These are phyloP conservation scores for Tillus elongatus DNA, from an alignment of 2,888 invertebrate species.

Conservation along the genomic window DNA sequence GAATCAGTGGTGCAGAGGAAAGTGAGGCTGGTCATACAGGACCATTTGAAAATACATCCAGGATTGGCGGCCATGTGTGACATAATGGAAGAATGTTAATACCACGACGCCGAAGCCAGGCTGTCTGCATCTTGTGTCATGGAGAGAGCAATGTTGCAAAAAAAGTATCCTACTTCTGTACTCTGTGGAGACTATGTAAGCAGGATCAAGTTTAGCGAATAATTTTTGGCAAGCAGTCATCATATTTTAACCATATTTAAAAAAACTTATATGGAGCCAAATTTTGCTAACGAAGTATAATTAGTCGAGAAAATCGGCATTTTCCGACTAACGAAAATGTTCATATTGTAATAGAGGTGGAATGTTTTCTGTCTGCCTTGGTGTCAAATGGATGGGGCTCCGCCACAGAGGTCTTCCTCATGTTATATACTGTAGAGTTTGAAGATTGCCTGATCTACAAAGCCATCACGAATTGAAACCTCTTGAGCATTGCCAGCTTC, in stretches of 20 bases:
- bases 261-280: too few relatives aligned
- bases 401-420: constrained; percentile 95
- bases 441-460: constrained; percentile 97
- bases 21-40: constrained; percentile 72
- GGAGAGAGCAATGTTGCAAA: constrained; percentile 59
- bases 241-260: too few relatives aligned
- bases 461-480: constrained; percentile 95
- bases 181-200: too few relatives aligned
- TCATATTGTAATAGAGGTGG: too few relatives aligned
- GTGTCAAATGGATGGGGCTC: constrained; percentile 80
- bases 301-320: too few relatives aligned
- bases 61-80: constrained; percentile 77
- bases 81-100: constrained; percentile 98
- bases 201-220: too few relatives aligned
- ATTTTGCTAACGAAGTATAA: too few relatives aligned
- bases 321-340: too few relatives aligned
- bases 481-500: constrained; percentile 83
- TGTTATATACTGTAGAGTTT: constrained; percentile 97
- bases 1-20: constrained; percentile 90
- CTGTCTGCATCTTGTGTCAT: constrained; percentile 92
- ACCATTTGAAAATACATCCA: constrained; percentile 75
- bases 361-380: too few relatives aligned
- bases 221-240: too few relatives aligned
- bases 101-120: constrained; percentile 96
- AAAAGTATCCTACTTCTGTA: constrained; percentile 33